A percentile compares a stretch with the other conserved stretches of the same genome.
Conservation (phyloP, 2,888 invertebrate genomes). For the Agonopterix heracliana region DNA sequence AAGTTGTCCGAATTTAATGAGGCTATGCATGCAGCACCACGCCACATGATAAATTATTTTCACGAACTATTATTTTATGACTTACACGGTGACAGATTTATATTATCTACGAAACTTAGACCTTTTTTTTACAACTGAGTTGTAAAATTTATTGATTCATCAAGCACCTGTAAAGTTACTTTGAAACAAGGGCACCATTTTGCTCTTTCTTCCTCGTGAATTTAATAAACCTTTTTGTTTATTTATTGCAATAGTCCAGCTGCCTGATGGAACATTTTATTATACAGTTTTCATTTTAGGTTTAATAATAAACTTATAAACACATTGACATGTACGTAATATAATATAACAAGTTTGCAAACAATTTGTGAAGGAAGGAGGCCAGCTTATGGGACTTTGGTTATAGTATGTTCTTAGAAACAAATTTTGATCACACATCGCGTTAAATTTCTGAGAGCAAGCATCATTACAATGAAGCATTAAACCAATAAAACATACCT, state of each 20-base stretch:
- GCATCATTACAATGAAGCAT: slow-evolving; percentile 60
- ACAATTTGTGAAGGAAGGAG: slow-evolving; percentile 90
- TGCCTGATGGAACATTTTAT: neutral
- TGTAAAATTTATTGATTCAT: neutral
- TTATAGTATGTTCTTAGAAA: slow-evolving; percentile 31
- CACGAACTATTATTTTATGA: too few species aligned
- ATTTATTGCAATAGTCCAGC: neutral
- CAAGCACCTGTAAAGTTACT: neutral
- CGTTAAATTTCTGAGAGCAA: slow-evolving; percentile 52
- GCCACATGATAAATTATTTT: too few species aligned
- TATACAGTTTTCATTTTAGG: neutral
- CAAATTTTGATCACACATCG: slow-evolving; percentile 46
- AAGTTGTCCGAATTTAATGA: too few species aligned
- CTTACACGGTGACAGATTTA: too few species aligned
- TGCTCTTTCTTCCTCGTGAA: slow-evolving; percentile 23
- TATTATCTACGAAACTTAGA: too few species aligned
- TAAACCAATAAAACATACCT: slow-evolving; percentile 74
- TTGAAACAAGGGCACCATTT: slow-evolving; percentile 17
- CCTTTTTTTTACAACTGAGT: too few species aligned
- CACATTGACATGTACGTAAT: slow-evolving; percentile 18
- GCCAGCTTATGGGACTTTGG: slow-evolving; percentile 76
- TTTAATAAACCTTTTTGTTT: neutral
- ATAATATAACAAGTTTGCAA: slow-evolving; percentile 79
- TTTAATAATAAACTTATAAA: slow-evolving; percentile 1
- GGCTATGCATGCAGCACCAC: too few species aligned